Evolutionary conservation across 2,113 vertebrate species (phyloP).

Genomic region (Hippocampus zosterae): DNA sequence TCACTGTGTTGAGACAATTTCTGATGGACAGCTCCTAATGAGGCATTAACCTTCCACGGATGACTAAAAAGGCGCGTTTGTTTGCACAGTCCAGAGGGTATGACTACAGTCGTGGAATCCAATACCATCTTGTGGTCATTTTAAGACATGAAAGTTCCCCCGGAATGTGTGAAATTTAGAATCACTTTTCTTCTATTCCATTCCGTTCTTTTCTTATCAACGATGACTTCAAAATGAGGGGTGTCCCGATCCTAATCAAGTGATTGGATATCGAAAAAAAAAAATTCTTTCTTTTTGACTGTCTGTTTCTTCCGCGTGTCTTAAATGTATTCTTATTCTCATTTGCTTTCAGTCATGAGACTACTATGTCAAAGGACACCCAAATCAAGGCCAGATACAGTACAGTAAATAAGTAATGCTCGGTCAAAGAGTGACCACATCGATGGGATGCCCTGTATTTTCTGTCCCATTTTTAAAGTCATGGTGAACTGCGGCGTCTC

Average conservation of each 20-base stretch:
- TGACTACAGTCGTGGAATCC: constrained; percentile 24
- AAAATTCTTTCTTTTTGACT: too few relatives aligned
- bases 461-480: neutral
- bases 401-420: neutral
- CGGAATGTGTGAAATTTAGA: neutral
- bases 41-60: constrained; percentile 23
- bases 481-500: neutral
- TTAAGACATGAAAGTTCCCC: neutral
- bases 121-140: constrained; percentile 38
- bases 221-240: too few relatives aligned
- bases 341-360: too few relatives aligned
- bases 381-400: neutral
- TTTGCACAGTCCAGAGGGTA: neutral
- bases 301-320: too few relatives aligned
- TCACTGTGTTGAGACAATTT: too few relatives aligned
- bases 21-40: constrained; percentile 26
- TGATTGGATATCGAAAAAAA: too few relatives aligned
- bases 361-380: neutral
- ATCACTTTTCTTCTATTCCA: too few relatives aligned
- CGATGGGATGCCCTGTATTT: neutral
- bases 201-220: too few relatives aligned
- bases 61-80: neutral
- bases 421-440: neutral
- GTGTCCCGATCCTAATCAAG: too few relatives aligned
- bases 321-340: too few relatives aligned